A percentile compares a stretch with the other conserved stretches of the same genome.
These are phyloP conservation scores for Lanistes nyassanus DNA, from an alignment of 1,140 invertebrate species.

Conservation along the genomic window DNA sequence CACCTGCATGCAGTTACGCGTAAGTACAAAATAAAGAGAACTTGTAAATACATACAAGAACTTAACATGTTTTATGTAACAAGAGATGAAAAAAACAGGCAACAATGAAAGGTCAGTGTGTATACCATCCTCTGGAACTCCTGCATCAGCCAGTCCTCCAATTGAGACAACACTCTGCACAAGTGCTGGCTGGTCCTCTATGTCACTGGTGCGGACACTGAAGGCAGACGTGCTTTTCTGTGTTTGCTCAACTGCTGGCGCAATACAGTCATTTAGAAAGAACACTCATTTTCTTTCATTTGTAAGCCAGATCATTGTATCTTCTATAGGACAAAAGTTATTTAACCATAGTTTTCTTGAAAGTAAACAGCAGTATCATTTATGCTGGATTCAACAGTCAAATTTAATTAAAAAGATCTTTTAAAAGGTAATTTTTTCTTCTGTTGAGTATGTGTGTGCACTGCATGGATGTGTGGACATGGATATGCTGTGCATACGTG, in stretches of 20 bases:
- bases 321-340: neutral
- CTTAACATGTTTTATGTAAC: too few relatives aligned
- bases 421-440: too few relatives aligned
- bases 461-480: neutral
- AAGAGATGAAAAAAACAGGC: too few relatives aligned
- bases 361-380: too few relatives aligned
- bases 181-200: conserved; percentile 47
- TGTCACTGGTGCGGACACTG: conserved; percentile 48
- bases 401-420: too few relatives aligned
- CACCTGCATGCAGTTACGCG: neutral
- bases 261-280: neutral
- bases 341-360: too few relatives aligned
- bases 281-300: neutral
- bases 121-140: conserved; percentile 43
- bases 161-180: conserved; percentile 57
- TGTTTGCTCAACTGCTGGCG: conserved; percentile 26
- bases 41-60: neutral
- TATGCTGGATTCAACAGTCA: too few relatives aligned
- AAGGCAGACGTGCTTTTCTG: conserved; percentile 58
- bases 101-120: neutral
- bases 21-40: neutral
- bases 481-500: neutral
- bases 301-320: too few relatives aligned
- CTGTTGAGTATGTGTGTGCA: too few relatives aligned
- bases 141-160: conserved; percentile 39